These are phyloP conservation scores for Argopecten irradians DNA, from an alignment of 1,140 invertebrate genomes.

Conservation along the genomic window DNA sequence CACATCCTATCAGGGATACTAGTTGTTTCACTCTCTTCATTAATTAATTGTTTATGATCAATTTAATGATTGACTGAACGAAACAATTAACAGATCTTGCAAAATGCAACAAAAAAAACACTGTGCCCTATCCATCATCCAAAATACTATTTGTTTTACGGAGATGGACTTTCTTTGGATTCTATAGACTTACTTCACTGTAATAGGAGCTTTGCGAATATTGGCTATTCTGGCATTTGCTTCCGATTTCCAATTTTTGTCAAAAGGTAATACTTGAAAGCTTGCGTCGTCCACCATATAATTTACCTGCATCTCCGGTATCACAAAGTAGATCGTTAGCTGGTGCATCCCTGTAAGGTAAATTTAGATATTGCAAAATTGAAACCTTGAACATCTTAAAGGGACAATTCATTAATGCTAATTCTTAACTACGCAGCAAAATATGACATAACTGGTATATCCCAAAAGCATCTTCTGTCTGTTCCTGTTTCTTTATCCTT, in stretches of 20 bases:
- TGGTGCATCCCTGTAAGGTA: not conserved
- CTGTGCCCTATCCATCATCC: not conserved
- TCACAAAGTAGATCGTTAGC: slow-evolving; percentile 21
- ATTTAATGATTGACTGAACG: no score
- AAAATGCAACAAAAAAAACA: not conserved
- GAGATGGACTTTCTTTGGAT: not conserved
- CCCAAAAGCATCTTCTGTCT: no score
- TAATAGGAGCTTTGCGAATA: slow-evolving; percentile 13
- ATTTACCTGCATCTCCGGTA: not conserved
- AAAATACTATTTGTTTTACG: not conserved
- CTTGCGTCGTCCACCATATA: slow-evolving; percentile 28
- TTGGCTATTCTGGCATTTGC: slow-evolving; percentile 26
- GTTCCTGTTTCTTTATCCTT: no score
- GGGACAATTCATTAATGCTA: no score
- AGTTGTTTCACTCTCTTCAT: not conserved
- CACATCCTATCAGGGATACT: no score
- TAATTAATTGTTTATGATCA: not conserved
- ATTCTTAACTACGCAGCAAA: no score
- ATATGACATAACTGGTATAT: no score
- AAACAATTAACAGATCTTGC: no score
- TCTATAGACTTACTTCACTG: not conserved
- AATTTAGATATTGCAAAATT: not conserved
- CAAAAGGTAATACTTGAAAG: not conserved
- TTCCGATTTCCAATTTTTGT: slow-evolving; percentile 31
- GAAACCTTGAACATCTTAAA: no score